phyloP scores from a whole-genome alignment of 2,888 invertebrate species.

The Dendrolimus houi region DNA sequence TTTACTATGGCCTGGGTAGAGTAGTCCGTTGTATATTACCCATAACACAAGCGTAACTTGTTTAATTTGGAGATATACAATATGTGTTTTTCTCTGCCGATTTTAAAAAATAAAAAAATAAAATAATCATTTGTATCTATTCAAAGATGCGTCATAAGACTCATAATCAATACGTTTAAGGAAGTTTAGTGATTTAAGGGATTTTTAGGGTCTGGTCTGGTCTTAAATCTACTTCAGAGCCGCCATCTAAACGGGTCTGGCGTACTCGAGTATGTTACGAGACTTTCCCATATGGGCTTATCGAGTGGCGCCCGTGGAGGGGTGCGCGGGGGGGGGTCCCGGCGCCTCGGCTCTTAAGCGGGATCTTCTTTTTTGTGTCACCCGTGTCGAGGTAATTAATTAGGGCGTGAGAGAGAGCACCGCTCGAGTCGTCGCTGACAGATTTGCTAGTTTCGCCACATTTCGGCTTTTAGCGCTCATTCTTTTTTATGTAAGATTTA shows the following conservation, averaged over 20 bases:
- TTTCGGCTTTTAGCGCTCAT: background rate
- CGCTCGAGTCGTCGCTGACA: background rate
- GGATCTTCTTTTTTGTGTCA: conserved; percentile 57
- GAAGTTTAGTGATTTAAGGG: no score
- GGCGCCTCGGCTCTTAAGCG: conserved; percentile 67
- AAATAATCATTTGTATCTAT: no score
- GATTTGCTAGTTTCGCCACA: background rate
- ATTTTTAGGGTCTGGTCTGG: no score
- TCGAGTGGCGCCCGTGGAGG: background rate
- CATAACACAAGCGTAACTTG: no score
- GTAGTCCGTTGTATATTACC: no score
- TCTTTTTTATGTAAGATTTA: no score
- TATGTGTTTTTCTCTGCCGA: no score
- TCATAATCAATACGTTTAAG: no score
- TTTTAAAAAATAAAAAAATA: no score
- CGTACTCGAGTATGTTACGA: background rate
- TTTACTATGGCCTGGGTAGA: no score
- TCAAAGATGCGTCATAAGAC: no score
- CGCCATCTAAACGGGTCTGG: background rate
- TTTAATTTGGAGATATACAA: no score
- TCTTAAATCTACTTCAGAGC: background rate
- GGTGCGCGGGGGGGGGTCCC: conserved; percentile 19
- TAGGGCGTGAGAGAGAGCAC: conserved; percentile 32
- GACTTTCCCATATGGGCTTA: background rate
- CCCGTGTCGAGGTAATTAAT: conserved; percentile 60